These are phyloP conservation scores for Geococcyx californianus DNA, from an alignment of 2,113 vertebrate species.

Conservation along the genomic window DNA sequence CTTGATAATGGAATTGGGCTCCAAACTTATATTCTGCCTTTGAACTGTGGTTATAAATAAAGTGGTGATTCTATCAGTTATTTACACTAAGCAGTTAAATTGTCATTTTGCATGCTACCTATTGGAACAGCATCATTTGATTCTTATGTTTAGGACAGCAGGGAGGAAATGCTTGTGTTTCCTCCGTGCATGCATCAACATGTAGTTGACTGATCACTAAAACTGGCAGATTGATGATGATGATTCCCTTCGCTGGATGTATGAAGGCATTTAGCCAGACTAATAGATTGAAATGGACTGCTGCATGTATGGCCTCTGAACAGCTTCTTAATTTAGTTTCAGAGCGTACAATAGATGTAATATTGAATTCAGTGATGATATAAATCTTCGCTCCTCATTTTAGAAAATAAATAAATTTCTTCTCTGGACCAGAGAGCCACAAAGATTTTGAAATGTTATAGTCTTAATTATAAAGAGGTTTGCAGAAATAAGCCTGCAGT, in stretches of 20 bases:
- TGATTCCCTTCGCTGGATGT: constrained; percentile 22
- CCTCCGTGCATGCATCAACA: neutral
- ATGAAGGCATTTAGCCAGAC: constrained; percentile 53
- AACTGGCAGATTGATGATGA: constrained; percentile 54
- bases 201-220: constrained; percentile 51
- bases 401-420: constrained; percentile 13
- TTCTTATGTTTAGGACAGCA: neutral
- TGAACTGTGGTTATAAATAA: constrained; percentile 11
- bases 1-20: constrained; percentile 9
- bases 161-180: constrained; percentile 9
- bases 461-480: neutral
- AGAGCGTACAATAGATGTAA: constrained; percentile 22
- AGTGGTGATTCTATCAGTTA: neutral
- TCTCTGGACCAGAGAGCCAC: neutral
- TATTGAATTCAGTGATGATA: constrained; percentile 39
- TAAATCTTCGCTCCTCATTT: constrained; percentile 54
- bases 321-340: constrained; percentile 62
- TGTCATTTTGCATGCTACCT: neutral
- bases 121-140: constrained; percentile 6
- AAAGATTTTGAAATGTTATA: neutral
- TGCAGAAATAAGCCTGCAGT: neutral
- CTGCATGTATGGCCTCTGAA: constrained; percentile 33
- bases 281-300: constrained; percentile 62
- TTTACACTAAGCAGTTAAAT: constrained; percentile 17
- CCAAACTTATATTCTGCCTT: neutral